phyloP scores from a whole-genome alignment of 2,888 invertebrate species.

The Laspeyria flexula region DNA sequence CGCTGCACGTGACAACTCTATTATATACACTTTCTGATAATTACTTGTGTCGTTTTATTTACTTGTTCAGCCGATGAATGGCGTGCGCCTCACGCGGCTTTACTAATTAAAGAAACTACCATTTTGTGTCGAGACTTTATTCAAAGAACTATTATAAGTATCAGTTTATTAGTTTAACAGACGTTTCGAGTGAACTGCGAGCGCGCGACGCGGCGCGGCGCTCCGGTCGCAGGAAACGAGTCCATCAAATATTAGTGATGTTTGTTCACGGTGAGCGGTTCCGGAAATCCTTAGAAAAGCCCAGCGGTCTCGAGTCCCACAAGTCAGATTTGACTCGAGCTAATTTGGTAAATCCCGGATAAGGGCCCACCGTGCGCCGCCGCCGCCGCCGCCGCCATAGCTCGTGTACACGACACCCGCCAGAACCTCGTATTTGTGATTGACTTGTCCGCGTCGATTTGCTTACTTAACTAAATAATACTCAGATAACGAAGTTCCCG shows the following conservation, averaged over 20 bases:
- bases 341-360: conserved; percentile 22
- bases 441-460: too few relatives aligned
- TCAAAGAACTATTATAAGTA: background rate
- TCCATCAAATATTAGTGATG: conserved; percentile 14
- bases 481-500: too few relatives aligned
- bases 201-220: too few relatives aligned
- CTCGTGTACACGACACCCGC: background rate
- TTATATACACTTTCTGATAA: conserved; percentile 37
- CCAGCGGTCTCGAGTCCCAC: conserved; percentile 21
- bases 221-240: conserved; percentile 2
- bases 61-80: conserved; percentile 7
- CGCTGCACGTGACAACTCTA: conserved; percentile 30
- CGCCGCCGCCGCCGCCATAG: too few relatives aligned
- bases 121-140: background rate
- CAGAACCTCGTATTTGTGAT: too few relatives aligned
- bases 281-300: conserved; percentile 31
- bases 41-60: conserved; percentile 26
- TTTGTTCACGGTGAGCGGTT: conserved; percentile 24
- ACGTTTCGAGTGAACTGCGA: background rate
- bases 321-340: conserved; percentile 12
- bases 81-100: background rate
- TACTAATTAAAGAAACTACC: conserved; percentile 7
- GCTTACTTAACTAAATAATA: too few relatives aligned
- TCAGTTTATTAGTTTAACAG: background rate
- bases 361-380: conserved; percentile 7